These are phyloP conservation scores for Terebella lapidaria DNA, from an alignment of 2,888 invertebrate genomes.

Conservation along the genomic window DNA sequence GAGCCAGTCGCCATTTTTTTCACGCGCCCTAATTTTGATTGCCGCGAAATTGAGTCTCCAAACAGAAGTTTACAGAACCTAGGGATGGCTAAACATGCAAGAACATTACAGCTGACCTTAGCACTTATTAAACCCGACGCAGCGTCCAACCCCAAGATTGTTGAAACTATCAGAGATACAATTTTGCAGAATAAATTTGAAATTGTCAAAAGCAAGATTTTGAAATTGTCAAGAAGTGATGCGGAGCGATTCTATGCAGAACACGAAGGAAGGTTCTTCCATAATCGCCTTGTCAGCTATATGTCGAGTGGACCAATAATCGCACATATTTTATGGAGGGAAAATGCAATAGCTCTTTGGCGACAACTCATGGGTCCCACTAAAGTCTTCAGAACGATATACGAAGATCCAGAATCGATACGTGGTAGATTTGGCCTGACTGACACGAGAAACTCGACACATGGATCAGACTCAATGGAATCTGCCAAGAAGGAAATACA, in stretches of 20 bases:
- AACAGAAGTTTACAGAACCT: too few relatives aligned
- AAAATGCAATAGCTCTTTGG: slow-evolving; percentile 76
- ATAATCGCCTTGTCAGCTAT: background rate
- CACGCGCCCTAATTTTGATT: too few relatives aligned
- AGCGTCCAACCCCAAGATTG: too few relatives aligned
- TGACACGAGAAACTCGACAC: slow-evolving; percentile 89
- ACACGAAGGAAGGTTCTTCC: background rate
- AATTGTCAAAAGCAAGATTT: background rate
- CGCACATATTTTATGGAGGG: slow-evolving; percentile 71
- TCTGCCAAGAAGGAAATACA: background rate
- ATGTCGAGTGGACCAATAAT: slow-evolving; percentile 73
- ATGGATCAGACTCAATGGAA: slow-evolving; percentile 72
- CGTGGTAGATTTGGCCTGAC: slow-evolving; percentile 82
- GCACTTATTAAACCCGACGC: too few relatives aligned
- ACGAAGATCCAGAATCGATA: slow-evolving; percentile 71
- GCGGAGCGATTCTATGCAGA: background rate
- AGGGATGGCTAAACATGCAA: too few relatives aligned
- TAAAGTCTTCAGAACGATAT: slow-evolving; percentile 71
- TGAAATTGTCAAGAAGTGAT: background rate
- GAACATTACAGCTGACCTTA: too few relatives aligned
- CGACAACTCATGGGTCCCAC: slow-evolving; percentile 83
- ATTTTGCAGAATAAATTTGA: background rate
- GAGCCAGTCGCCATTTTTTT: too few relatives aligned
- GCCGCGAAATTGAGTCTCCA: too few relatives aligned
- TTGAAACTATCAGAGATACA: background rate